Percentiles rank a stretch among this genome's conserved stretches.
Conservation (phyloP, 2,888 invertebrate genomes). For the Perdita meconis region DNA sequence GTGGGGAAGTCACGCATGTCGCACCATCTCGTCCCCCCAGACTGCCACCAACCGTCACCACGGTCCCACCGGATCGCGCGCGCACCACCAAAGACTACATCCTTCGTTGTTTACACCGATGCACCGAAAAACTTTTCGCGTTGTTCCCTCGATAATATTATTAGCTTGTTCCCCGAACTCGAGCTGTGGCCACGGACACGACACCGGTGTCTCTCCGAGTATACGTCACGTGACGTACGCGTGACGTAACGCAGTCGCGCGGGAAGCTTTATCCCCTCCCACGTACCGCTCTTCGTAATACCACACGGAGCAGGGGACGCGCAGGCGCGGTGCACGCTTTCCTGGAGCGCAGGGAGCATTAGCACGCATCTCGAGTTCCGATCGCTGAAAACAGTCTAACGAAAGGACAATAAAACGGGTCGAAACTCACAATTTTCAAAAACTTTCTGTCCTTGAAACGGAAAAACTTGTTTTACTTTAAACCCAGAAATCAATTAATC, state of each 20-base stretch:
- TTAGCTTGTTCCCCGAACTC: slow-evolving; percentile 39
- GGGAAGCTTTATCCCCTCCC: slow-evolving; percentile 75
- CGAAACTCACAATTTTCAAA: too few species aligned
- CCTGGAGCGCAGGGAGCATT: slow-evolving; percentile 61
- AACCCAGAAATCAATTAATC: too few species aligned
- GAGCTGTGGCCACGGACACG: slow-evolving; percentile 50
- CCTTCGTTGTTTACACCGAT: slow-evolving; percentile 19
- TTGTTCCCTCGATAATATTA: slow-evolving; percentile 37
- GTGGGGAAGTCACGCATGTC: slow-evolving; percentile 21
- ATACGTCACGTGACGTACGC: slow-evolving; percentile 74
- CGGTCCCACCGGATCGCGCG: too few species aligned
- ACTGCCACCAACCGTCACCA: not conserved
- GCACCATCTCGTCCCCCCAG: not conserved
- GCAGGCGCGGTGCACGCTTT: slow-evolving; percentile 62
- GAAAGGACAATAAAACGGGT: slow-evolving; percentile 27
- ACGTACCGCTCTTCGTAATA: slow-evolving; percentile 82
- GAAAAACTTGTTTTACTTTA: too few species aligned
- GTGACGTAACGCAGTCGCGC: slow-evolving; percentile 78
- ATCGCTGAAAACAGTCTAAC: slow-evolving; percentile 58
- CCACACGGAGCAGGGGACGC: slow-evolving; percentile 79
- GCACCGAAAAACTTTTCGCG: slow-evolving; percentile 17
- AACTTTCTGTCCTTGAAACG: too few species aligned
- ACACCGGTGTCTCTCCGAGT: slow-evolving; percentile 72
- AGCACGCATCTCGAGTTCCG: slow-evolving; percentile 65
- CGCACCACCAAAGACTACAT: too few species aligned